Percentiles rank a stretch among this genome's conserved stretches.
Evolutionary conservation across 2,113 vertebrate species (phyloP).

Genomic region (Serranochromis macrocephalus): DNA sequence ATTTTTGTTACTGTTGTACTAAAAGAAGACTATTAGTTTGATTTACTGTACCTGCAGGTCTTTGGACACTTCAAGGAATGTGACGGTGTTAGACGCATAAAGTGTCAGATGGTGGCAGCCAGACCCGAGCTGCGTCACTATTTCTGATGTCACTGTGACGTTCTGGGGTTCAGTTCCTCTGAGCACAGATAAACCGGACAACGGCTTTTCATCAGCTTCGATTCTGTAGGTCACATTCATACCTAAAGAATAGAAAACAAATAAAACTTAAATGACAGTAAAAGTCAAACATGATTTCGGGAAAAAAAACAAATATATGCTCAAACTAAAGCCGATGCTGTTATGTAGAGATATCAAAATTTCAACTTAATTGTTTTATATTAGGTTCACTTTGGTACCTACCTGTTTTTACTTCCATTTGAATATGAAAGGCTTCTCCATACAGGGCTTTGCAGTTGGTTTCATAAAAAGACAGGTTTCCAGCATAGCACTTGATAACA

Average conservation of each 20-base stretch:
- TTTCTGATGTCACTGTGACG: conserved; percentile 66
- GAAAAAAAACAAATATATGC: too few relatives aligned
- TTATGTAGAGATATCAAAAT: neutral
- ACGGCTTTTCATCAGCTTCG: conserved; percentile 35
- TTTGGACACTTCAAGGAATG: neutral
- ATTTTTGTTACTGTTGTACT: neutral
- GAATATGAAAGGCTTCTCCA: conserved; percentile 70
- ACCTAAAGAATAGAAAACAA: conserved; percentile 55
- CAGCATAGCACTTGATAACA: conserved; percentile 67
- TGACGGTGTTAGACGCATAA: conserved; percentile 58
- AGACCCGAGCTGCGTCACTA: conserved; percentile 62
- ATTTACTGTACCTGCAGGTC: conserved; percentile 46
- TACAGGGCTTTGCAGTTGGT: conserved; percentile 63
- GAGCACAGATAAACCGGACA: conserved; percentile 47
- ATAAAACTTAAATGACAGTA: rapidly evolving
- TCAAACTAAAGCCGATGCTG: neutral
- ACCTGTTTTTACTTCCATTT: conserved; percentile 77
- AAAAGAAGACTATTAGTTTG: neutral
- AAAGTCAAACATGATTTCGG: neutral
- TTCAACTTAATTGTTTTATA: neutral
- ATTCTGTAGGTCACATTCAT: conserved; percentile 70
- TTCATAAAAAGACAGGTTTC: conserved; percentile 43
- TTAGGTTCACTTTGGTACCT: neutral
- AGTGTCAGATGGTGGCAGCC: conserved; percentile 75
- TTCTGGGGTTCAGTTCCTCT: conserved; percentile 66